phyloP scores from a whole-genome alignment of 92 coral and sea anemone genomes.

The Zoanthus gigantus region DNA sequence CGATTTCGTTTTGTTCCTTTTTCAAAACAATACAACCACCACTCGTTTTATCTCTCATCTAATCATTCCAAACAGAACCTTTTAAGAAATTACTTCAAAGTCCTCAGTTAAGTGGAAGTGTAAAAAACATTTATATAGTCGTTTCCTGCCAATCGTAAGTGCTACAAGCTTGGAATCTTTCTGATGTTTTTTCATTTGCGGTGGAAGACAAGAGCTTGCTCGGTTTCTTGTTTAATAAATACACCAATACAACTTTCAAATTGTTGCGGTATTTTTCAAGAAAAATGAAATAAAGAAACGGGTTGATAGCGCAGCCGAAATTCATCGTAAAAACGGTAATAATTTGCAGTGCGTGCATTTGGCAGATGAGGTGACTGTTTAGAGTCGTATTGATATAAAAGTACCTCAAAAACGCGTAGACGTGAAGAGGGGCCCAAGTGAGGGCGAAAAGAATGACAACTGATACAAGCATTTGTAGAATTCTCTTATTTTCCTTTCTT shows the following conservation, averaged over 20 bases:
- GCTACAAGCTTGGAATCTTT: background rate
- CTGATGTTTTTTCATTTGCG: background rate
- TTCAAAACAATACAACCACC: too few relatives aligned
- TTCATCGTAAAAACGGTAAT: conserved; percentile 33
- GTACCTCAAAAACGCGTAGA: conserved; percentile 21
- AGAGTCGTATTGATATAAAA: background rate
- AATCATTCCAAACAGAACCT: too few relatives aligned
- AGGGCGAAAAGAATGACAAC: conserved; percentile 21
- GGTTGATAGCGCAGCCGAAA: conserved; percentile 25
- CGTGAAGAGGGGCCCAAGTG: conserved; percentile 45
- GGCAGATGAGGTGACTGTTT: background rate
- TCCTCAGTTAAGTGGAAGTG: too few relatives aligned
- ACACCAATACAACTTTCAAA: background rate
- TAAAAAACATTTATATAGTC: background rate
- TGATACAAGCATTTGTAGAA: conserved; percentile 29
- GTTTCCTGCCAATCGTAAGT: conserved; percentile 3
- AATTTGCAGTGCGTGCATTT: background rate
- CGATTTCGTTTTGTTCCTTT: too few relatives aligned
- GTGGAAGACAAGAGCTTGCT: background rate
- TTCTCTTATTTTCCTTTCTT: conserved; percentile 27
- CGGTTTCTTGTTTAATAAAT: background rate
- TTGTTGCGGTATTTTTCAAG: conserved; percentile 35
- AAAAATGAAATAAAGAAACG: conserved; percentile 32
- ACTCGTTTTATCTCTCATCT: too few relatives aligned
- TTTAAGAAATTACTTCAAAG: too few relatives aligned